A percentile compares a stretch with the other conserved stretches of the same genome.
These are phyloP conservation scores for Herpailurus yagouaroundi DNA, from an alignment of 2,113 vertebrate genomes.

Conservation along the genomic window DNA sequence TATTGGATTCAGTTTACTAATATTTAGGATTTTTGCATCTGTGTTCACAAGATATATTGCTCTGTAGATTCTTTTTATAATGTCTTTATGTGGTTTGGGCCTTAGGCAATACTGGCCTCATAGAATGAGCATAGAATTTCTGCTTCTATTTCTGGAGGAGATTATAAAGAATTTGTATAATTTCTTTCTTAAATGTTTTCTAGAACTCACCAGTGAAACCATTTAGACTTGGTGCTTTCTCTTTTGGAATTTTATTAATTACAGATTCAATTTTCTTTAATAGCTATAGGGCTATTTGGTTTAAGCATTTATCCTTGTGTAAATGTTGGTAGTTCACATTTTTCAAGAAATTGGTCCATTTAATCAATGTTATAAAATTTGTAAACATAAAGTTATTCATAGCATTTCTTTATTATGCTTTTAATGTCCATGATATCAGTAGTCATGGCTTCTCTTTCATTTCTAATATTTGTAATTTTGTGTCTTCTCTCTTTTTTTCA, in stretches of 20 bases:
- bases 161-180: background rate
- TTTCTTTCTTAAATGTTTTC: slow-evolving; percentile 11
- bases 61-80: background rate
- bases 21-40: slow-evolving; percentile 34
- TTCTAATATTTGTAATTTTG: slow-evolving; percentile 11
- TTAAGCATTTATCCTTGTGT: background rate
- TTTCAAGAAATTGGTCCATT: slow-evolving; percentile 8
- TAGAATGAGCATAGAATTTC: background rate
- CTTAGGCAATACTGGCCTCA: background rate
- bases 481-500: slow-evolving; percentile 12
- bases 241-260: slow-evolving; percentile 37
- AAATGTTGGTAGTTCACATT: background rate
- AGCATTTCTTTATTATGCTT: slow-evolving; percentile 3
- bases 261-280: slow-evolving; percentile 6
- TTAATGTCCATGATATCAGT: background rate
- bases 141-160: slow-evolving; percentile 20
- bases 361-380: background rate
- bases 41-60: background rate
- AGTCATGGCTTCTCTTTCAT: background rate
- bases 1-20: slow-evolving; percentile 6
- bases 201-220: slow-evolving; percentile 31
- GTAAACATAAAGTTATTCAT: background rate
- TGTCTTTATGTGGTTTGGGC: background rate
- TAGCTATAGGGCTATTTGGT: background rate
- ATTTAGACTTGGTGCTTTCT: background rate